Evolutionary conservation across 2,888 invertebrate genomes (phyloP).

Genomic region (Lasius platythorax): DNA sequence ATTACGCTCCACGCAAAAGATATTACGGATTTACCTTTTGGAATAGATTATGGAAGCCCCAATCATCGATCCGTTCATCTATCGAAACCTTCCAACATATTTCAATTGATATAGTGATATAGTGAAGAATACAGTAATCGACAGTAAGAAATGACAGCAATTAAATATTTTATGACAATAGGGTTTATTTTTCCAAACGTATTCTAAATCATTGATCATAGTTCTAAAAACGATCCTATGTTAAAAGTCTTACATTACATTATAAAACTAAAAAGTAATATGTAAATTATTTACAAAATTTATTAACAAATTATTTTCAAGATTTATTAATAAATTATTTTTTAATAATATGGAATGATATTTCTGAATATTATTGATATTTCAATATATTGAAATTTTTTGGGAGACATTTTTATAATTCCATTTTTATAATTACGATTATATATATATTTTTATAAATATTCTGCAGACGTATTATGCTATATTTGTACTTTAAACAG

Average conservation of each 20-base stretch:
- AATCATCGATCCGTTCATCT: conserved; percentile 75
- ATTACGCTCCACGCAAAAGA: conserved; percentile 63
- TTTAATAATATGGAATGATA: neutral
- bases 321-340: conserved; percentile 2
- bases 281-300: neutral
- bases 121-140: neutral
- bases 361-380: neutral
- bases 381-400: neutral
- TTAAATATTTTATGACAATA: conserved; percentile 20
- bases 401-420: neutral
- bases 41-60: conserved; percentile 82
- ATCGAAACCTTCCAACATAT: conserved; percentile 80
- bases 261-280: neutral
- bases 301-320: neutral
- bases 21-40: conserved; percentile 77
- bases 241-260: neutral
- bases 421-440: neutral
- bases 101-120: conserved; percentile 76
- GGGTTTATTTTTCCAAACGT: neutral
- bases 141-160: neutral
- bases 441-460: neutral
- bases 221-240: neutral
- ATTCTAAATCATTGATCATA: neutral
- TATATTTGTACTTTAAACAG: neutral
- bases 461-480: neutral